Percentiles rank a stretch among this genome's conserved stretches.
These are phyloP conservation scores for Cartodere bifasciata DNA, from an alignment of 2,888 invertebrate species.

Conservation along the genomic window DNA sequence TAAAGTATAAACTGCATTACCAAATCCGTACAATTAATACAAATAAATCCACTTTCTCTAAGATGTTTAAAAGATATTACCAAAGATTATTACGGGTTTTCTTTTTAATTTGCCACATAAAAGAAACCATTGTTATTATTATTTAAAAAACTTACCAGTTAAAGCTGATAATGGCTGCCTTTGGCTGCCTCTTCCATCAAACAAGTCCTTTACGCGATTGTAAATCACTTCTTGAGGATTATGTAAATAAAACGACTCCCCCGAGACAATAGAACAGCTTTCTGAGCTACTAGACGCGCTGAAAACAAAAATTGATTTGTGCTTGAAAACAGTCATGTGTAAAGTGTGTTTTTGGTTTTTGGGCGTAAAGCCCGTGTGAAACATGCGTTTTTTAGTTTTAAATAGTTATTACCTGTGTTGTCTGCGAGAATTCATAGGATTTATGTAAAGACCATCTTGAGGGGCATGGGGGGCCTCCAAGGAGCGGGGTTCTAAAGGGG, in stretches of 20 bases:
- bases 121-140: too few species aligned
- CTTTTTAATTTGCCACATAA: not conserved
- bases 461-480: conserved; percentile 39
- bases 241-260: conserved; percentile 76
- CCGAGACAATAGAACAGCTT: conserved; percentile 36
- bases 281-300: conserved; percentile 30
- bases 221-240: conserved; percentile 68
- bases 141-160: conserved; percentile 30
- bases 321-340: too few species aligned
- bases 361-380: too few species aligned
- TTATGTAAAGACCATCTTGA: conserved; percentile 72
- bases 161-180: conserved; percentile 35
- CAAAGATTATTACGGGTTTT: conserved; percentile 2
- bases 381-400: too few species aligned
- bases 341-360: too few species aligned
- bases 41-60: too few species aligned
- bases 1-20: too few species aligned
- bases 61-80: not conserved
- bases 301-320: conserved; percentile 11
- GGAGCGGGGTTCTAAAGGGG: conserved; percentile 38
- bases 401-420: too few species aligned
- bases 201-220: conserved; percentile 73
- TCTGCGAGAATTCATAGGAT: conserved; percentile 55
- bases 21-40: too few species aligned
- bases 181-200: conserved; percentile 42